Conservation (phyloP, 2,888 invertebrate genomes). For the Lagria hirta region DNA sequence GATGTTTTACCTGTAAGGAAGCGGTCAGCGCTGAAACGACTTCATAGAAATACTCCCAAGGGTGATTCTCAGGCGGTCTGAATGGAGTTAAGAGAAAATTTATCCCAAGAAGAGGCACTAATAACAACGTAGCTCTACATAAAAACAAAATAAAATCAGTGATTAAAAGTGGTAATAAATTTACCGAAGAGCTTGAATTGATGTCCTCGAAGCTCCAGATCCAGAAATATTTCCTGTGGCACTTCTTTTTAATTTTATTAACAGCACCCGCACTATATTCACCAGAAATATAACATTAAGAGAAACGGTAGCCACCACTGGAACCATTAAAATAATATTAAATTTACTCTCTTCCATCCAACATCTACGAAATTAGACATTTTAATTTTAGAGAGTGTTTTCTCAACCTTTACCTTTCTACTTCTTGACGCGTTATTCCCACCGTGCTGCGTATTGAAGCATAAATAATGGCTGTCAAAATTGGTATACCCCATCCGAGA, state of each 20-base stretch:
- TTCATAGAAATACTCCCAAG: slow-evolving; percentile 79
- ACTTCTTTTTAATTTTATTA: slow-evolving; percentile 77
- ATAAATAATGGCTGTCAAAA: slow-evolving; percentile 67
- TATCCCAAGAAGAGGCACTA: slow-evolving; percentile 88
- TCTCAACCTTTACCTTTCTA: slow-evolving; percentile 65
- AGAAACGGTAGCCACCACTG: slow-evolving; percentile 77
- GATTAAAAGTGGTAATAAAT: not conserved
- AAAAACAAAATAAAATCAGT: slow-evolving; percentile 16
- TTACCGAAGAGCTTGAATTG: slow-evolving; percentile 74
- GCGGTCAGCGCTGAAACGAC: slow-evolving; percentile 82
- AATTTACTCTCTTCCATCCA: slow-evolving; percentile 64
- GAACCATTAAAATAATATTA: slow-evolving; percentile 72
- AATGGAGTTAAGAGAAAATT: slow-evolving; percentile 89
- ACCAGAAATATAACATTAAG: slow-evolving; percentile 83
- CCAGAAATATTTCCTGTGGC: slow-evolving; percentile 61
- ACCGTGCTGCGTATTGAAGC: slow-evolving; percentile 64
- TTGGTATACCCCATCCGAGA: slow-evolving; percentile 83
- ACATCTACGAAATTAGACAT: too few species aligned
- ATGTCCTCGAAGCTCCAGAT: slow-evolving; percentile 66
- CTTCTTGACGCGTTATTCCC: slow-evolving; percentile 55
- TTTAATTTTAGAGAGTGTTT: too few species aligned
- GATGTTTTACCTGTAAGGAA: slow-evolving; percentile 86
- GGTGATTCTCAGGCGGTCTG: slow-evolving; percentile 67
- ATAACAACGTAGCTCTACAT: slow-evolving; percentile 78
- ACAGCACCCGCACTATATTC: slow-evolving; percentile 86